phyloP scores from a whole-genome alignment of 37 sponge, comb jelly and placozoan genomes.

The Agelas oroides region DNA sequence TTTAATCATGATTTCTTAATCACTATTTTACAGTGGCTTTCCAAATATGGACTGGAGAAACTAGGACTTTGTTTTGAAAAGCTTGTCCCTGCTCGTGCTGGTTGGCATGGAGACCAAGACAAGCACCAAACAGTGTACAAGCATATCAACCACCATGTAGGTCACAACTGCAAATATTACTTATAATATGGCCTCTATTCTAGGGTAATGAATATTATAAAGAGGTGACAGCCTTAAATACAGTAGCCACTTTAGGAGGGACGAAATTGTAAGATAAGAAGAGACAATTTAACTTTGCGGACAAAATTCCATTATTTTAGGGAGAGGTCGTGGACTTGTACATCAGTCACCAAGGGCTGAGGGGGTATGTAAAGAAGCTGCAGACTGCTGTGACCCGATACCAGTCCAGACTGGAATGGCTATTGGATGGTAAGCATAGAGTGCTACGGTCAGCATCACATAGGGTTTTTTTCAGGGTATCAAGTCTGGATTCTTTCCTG shows the following conservation, averaged over 20 bases:
- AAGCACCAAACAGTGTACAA: not conserved
- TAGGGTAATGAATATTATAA: not conserved
- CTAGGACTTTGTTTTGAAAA: constrained; percentile 10
- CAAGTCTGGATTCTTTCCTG: too few relatives aligned
- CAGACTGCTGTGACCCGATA: constrained; percentile 1
- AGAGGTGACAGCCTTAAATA: too few relatives aligned
- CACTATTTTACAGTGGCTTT: constrained; percentile 37
- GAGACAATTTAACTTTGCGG: too few relatives aligned
- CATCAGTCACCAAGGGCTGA: constrained; percentile 17
- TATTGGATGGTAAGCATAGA: constrained; percentile 17
- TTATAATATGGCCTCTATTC: too few relatives aligned
- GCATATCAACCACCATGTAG: constrained; percentile 40
- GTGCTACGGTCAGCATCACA: too few relatives aligned
- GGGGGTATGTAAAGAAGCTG: not conserved
- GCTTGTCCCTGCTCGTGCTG: not conserved
- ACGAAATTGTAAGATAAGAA: too few relatives aligned
- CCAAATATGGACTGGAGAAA: constrained; percentile 27
- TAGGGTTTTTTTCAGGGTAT: too few relatives aligned
- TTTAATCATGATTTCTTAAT: not conserved
- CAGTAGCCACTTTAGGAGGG: too few relatives aligned
- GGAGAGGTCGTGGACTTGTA: constrained; percentile 39
- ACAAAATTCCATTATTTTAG: not conserved
- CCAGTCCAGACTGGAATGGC: constrained; percentile 34
- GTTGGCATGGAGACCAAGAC: not conserved
- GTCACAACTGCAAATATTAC: not conserved